A percentile compares a stretch with the other conserved stretches of the same genome.
These are phyloP conservation scores for Drosophila busckii DNA, from an alignment of 1,140 invertebrate genomes.

Conservation along the genomic window DNA sequence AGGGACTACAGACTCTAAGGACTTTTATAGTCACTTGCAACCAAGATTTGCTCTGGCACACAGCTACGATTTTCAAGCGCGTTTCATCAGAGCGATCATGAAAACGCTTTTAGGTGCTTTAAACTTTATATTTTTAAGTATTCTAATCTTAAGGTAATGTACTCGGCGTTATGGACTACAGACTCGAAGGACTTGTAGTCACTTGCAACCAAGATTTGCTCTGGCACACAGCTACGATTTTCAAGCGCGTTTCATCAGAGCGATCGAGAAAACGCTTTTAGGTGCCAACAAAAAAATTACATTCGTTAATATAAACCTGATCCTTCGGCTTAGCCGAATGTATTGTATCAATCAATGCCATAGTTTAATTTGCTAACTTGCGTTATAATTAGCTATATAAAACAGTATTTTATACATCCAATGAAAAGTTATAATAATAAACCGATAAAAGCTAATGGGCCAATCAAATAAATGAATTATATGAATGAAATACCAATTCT, in stretches of 20 bases:
- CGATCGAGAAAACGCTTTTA: slow-evolving; percentile 68
- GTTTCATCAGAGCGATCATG: slow-evolving; percentile 35
- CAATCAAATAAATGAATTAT: slow-evolving; percentile 25
- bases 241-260: slow-evolving; percentile 35
- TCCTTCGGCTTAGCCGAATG: too few species aligned
- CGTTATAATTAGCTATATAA: slow-evolving; percentile 35
- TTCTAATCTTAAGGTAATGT: slow-evolving; percentile 3
- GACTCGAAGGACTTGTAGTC: slow-evolving; percentile 5
- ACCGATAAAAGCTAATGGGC: slow-evolving; percentile 29
- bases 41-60: slow-evolving; percentile 43
- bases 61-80: slow-evolving; percentile 58
- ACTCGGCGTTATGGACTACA: slow-evolving; percentile 28
- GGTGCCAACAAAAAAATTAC: too few species aligned
- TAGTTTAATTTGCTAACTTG: slow-evolving; percentile 38
- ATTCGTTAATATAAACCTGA: too few species aligned
- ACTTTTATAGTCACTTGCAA: slow-evolving; percentile 37
- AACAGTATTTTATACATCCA: slow-evolving; percentile 40
- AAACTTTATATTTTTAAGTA: not conserved
- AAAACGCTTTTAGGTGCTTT: slow-evolving; percentile 62
- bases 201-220: slow-evolving; percentile 38
- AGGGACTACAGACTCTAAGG: too few species aligned
- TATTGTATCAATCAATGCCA: too few species aligned
- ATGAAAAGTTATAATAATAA: slow-evolving; percentile 1
- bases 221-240: slow-evolving; percentile 45
- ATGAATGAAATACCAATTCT: slow-evolving; percentile 59